Evolutionary conservation across 1,140 invertebrate genomes (phyloP), one percentile per base, ranked within the genome.

Genomic region (Penaeus vannamei): DNA sequence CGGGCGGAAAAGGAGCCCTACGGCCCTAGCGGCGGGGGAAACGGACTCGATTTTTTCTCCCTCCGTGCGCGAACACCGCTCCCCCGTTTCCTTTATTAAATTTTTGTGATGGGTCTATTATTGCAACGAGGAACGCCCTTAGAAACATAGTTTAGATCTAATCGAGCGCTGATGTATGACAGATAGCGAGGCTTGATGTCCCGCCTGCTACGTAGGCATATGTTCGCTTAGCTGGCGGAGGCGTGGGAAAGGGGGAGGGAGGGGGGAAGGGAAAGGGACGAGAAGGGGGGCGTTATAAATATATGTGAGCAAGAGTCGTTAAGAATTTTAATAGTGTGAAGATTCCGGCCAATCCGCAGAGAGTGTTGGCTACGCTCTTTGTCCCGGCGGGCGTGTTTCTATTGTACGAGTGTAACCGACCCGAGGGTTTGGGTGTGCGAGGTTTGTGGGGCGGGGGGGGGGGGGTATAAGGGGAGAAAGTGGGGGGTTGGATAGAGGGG

Each of bases 291-390:
- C 61, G 60, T 32, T 42, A 26, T 76, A 72, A 53, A 20, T 59
- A 32, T 83, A 61, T 83, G 59, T 46, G 86, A 59, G 80, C 61
- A 36, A n/a, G 86, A 46, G 79, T 87, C 86, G 86, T 87, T 87
- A 87, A 87, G 86, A 53, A 59, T 87, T 87, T 87, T 87, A 87
- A 82, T 87, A 87, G 86, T 72, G 77, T 87, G 79, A 87, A 87
- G 86, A 46, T 46, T 82, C 69, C 82, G 82, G 77, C 86, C 86
- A 87, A 87, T 87, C 77, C 79, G 60, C 26, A 76, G 42, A 86
- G 72, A 60, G 66, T 42, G 22, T 29, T n/a, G 76, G 32, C 42
- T 62, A 22, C 60, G 85, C 32, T 32, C 80, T 82, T 87, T 81
- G 77, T 81, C 60, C 60, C 14, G 60, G 79, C 59, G 79, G 42